These are phyloP conservation scores for Callosobruchus maculatus DNA, from an alignment of 2,888 invertebrate genomes.

Conservation along the genomic window DNA sequence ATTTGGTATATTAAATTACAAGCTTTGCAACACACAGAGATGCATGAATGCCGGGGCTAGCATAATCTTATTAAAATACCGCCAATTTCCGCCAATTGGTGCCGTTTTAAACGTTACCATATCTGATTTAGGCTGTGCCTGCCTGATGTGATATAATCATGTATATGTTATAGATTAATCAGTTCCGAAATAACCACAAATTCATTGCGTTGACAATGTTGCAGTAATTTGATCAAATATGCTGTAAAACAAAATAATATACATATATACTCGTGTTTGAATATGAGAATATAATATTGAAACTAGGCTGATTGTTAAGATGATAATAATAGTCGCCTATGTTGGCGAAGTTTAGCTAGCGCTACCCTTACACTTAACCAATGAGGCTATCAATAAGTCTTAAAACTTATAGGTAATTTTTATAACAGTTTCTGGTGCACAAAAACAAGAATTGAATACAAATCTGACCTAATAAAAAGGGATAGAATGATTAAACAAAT, in stretches of 20 bases:
- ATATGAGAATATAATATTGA: too few relatives aligned
- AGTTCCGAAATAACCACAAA: not conserved
- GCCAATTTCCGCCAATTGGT: not conserved
- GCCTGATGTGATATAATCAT: not conserved
- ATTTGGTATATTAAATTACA: slow-evolving; percentile 19
- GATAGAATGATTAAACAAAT: too few relatives aligned
- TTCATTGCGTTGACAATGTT: not conserved
- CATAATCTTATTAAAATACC: not conserved
- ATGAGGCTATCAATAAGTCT: too few relatives aligned
- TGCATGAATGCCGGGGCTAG: not conserved
- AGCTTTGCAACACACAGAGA: slow-evolving; percentile 7
- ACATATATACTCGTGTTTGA: too few relatives aligned
- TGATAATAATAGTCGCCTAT: too few relatives aligned
- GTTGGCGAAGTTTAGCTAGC: too few relatives aligned
- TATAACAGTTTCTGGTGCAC: too few relatives aligned
- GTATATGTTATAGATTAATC: not conserved
- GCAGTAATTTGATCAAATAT: not conserved
- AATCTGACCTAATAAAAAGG: too few relatives aligned
- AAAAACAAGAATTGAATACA: too few relatives aligned
- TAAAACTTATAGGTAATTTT: too few relatives aligned
- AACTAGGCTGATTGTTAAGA: too few relatives aligned
- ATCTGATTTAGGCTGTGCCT: not conserved
- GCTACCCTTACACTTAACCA: too few relatives aligned
- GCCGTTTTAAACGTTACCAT: not conserved
- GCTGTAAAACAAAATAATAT: not conserved